A percentile compares a stretch with the other conserved stretches of the same genome.
Evolutionary conservation across 2,797 vertebrate genomes (phyloP).

Genomic region (Tapirus indicus): DNA sequence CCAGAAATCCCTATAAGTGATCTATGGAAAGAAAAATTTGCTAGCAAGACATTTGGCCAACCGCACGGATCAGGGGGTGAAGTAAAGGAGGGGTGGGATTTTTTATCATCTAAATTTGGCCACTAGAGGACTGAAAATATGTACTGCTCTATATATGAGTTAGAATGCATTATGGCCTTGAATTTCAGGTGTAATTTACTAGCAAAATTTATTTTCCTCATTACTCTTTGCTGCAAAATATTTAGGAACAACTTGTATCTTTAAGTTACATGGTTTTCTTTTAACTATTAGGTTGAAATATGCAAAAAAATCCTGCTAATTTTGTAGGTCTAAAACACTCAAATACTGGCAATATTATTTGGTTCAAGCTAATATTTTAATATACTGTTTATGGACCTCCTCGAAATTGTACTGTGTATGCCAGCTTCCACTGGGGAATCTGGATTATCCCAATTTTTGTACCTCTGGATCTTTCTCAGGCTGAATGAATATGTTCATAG

Average conservation of each 20-base stretch:
- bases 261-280: neutral
- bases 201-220: slow-evolving; percentile 18
- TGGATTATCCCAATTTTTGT: neutral
- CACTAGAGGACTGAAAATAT: neutral
- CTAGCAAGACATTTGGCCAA: neutral
- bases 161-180: neutral
- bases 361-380: slow-evolving; percentile 19
- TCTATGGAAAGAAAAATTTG: neutral
- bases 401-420: neutral
- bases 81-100: neutral
- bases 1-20: neutral
- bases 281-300: neutral
- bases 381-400: neutral
- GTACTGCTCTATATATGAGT: neutral
- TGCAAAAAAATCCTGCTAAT: neutral
- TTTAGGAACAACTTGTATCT: neutral
- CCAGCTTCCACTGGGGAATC: neutral
- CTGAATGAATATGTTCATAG: neutral
- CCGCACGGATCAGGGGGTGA: neutral
- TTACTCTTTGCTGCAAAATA: neutral
- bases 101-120: neutral
- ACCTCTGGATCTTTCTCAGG: neutral
- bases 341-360: neutral
- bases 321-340: neutral
- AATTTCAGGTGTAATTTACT: slow-evolving; percentile 38